Base-by-base conservation (phyloP, 2,113 vertebrate species). In the Thryonomys swinderianus region DNA sequence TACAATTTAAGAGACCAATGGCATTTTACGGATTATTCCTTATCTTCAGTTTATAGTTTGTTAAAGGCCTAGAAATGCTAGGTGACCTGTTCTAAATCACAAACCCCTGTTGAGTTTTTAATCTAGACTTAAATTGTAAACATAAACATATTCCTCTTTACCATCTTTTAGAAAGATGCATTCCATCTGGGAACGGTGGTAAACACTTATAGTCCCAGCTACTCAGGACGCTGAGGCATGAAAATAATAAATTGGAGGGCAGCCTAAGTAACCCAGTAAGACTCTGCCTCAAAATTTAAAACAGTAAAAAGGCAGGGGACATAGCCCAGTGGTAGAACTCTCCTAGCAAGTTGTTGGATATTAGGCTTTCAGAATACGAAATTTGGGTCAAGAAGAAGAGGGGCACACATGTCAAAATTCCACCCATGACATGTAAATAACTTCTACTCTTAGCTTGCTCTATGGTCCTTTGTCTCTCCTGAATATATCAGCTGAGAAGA, bases 121-220 rank as follows among this genome's bases (percentile, higher is more conserved):
- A 74, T 81, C 93, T 89, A 82, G 16, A 61, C 55, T 34, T 66
- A 12, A 85, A 79, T 88, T 57, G 91, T 89, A 14, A 89, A 78
- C 23, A 80, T 45, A 92, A 88, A 88, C 20, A 71, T 45, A 86
- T 91, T 81, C 34, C 34, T 88, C 27, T 85, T 74, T 61, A 88
- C 90, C 9, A 79, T 82, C 61, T 92, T 88, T 95, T 85, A 96
- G 37, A 88, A 91, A 94, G 66, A 76, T 55, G n/a, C 3, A 82
- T 59, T 32, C 71, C 88, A 76, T 25, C 73, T 45, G 13, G 42
- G 25, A 13, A 13, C 45, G 13, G 71, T 74, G 42, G 71, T 30
- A 27, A 23, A 74, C 14, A 45, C 25, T 25, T 74, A 42, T 74
- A 74, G 27, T 74, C 71, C 27, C 71, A 30, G 71, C 42, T 74